These are phyloP conservation scores for Stenolophus ochropezus DNA, from an alignment of 2,888 invertebrate genomes.

Conservation along the genomic window DNA sequence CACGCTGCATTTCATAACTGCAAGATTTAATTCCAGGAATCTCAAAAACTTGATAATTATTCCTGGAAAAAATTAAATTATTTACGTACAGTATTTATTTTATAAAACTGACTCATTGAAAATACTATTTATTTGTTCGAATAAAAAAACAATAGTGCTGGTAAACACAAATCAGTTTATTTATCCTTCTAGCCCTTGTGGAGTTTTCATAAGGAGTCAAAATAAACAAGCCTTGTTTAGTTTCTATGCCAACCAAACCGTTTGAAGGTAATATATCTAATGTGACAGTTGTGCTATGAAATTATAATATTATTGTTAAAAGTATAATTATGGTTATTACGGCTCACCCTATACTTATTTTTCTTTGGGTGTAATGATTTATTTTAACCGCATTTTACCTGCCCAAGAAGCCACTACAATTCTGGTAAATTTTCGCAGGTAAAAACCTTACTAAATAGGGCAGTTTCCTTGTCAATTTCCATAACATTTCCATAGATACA, in stretches of 20 bases:
- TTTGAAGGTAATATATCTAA: conserved; percentile 16
- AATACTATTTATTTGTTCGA: background rate
- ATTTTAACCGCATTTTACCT: conserved; percentile 35
- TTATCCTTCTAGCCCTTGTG: conserved; percentile 1
- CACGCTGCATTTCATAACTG: conserved; percentile 12
- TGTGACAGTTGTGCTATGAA: conserved; percentile 25
- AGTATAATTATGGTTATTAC: conserved; percentile 41
- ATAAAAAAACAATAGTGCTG: background rate
- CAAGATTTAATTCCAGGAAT: conserved; percentile 10
- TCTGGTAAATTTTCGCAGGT: background rate
- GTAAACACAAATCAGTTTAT: background rate
- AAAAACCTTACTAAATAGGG: background rate
- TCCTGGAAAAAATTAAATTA: too few relatives aligned
- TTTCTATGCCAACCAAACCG: background rate
- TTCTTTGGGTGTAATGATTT: conserved; percentile 8
- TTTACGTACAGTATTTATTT: too few relatives aligned
- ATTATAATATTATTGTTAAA: conserved; percentile 46
- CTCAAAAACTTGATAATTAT: conserved; percentile 24
- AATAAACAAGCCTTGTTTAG: conserved; percentile 24
- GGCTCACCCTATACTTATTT: conserved; percentile 11
- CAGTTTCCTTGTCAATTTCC: too few relatives aligned
- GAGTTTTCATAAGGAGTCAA: background rate
- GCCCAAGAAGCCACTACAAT: conserved; percentile 11
- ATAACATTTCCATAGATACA: too few relatives aligned
- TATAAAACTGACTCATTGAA: too few relatives aligned